phyloP scores from a whole-genome alignment of 2,113 vertebrate genomes.

The Cryptotis parvus region DNA sequence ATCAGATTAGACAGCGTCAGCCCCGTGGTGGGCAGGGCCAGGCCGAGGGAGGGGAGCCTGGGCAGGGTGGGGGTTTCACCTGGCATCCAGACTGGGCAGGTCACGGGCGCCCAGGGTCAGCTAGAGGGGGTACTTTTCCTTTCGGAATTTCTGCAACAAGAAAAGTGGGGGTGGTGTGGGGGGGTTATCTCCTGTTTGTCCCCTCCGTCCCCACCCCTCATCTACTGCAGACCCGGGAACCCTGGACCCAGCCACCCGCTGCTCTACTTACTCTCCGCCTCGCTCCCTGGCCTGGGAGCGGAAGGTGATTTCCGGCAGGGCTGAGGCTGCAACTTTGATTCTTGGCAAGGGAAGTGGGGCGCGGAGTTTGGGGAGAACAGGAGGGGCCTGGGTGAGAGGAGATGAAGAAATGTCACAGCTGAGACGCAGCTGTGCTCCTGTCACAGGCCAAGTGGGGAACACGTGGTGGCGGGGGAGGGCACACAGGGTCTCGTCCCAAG shows the following conservation, averaged over 20 bases:
- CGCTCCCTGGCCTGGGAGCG: not conserved
- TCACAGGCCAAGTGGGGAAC: not conserved
- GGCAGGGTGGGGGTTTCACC: not conserved
- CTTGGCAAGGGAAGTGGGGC: slow-evolving; percentile 56
- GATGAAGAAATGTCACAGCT: not conserved
- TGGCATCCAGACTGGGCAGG: not conserved
- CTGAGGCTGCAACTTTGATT: not conserved
- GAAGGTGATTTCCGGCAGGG: not conserved
- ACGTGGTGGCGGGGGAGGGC: accelerated
- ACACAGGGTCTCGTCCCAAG: not conserved
- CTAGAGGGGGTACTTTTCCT: not conserved
- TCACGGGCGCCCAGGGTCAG: not conserved
- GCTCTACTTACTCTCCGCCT: slow-evolving; percentile 40
- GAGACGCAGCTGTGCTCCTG: not conserved
- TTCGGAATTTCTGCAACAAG: slow-evolving; percentile 59
- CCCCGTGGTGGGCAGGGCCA: not conserved
- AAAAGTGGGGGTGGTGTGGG: not conserved
- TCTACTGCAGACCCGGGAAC: not conserved
- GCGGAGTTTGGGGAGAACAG: slow-evolving; percentile 60
- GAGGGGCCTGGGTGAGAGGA: slow-evolving; percentile 39
- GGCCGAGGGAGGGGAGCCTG: not conserved
- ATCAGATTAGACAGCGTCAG: not conserved
- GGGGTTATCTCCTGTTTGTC: not conserved
- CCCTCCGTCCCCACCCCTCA: accelerated
- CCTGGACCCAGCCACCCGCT: not conserved